Evolutionary conservation across 2,888 invertebrate species (phyloP).

Genomic region (Phyllotreta striolata): DNA sequence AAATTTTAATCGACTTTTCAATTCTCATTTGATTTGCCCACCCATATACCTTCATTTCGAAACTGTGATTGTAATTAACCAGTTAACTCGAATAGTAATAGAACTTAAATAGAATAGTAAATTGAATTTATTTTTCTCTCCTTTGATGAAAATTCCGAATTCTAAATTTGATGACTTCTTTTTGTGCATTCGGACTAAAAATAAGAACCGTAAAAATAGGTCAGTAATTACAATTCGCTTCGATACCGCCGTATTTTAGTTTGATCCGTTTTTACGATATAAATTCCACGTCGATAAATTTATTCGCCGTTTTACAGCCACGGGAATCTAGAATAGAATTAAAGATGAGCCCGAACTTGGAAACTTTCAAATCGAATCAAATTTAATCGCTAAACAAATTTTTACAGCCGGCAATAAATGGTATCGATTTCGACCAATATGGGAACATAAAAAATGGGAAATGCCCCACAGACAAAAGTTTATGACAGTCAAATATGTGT

Average conservation of each 20-base stretch:
- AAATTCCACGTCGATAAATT: conserved; percentile 11
- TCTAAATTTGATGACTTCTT: too few species aligned
- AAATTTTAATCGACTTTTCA: conserved; percentile 1
- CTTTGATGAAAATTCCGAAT: too few species aligned
- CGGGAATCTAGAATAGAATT: conserved; percentile 9
- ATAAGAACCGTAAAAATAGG: too few species aligned
- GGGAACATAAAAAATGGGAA: conserved; percentile 29
- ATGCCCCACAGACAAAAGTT: conserved; percentile 21
- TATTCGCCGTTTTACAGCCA: conserved; percentile 19
- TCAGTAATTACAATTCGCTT: background rate
- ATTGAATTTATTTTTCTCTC: too few species aligned
- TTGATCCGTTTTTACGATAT: conserved; percentile 1
- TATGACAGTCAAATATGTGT: conserved; percentile 18
- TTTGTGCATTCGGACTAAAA: too few species aligned
- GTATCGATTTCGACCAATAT: conserved; percentile 25
- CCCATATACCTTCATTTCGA: conserved; percentile 5
- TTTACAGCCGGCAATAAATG: conserved; percentile 24
- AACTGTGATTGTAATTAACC: background rate
- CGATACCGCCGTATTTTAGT: background rate
- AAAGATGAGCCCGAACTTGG: conserved; percentile 15
- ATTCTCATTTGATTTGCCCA: conserved; percentile 2
- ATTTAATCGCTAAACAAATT: conserved; percentile 21
- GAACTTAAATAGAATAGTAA: too few species aligned
- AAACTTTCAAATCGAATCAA: conserved; percentile 19
- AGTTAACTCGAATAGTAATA: too few species aligned